Evolutionary conservation across 2,888 invertebrate species (phyloP).

Genomic region (Parnassius mnemosyne): DNA sequence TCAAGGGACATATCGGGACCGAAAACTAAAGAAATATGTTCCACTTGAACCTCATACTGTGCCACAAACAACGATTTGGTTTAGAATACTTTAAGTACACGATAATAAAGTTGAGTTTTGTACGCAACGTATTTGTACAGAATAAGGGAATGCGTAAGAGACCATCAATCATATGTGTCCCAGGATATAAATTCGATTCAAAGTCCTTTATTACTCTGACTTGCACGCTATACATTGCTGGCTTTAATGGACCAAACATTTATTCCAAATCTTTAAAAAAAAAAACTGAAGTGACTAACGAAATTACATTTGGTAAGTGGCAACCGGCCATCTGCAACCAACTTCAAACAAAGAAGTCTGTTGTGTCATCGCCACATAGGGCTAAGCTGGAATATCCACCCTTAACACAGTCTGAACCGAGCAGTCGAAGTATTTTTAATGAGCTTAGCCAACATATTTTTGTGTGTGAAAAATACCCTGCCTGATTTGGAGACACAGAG

Average conservation of each 20-base stretch:
- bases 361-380: too few relatives aligned
- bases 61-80: slow-evolving; percentile 5
- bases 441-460: too few relatives aligned
- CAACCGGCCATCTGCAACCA: too few relatives aligned
- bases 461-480: too few relatives aligned
- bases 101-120: slow-evolving; percentile 15
- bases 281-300: too few relatives aligned
- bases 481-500: too few relatives aligned
- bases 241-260: background rate
- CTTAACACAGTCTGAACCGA: too few relatives aligned
- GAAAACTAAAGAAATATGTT: slow-evolving; percentile 43
- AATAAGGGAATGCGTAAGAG: slow-evolving; percentile 22
- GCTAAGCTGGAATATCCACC: too few relatives aligned
- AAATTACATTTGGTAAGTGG: too few relatives aligned
- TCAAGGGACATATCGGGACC: slow-evolving; percentile 41
- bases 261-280: background rate
- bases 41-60: slow-evolving; percentile 34
- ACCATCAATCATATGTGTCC: slow-evolving; percentile 54
- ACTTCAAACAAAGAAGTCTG: too few relatives aligned
- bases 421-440: too few relatives aligned
- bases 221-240: slow-evolving; percentile 16
- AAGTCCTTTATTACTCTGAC: slow-evolving; percentile 24
- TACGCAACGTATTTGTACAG: slow-evolving; percentile 1
- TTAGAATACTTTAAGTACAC: background rate
- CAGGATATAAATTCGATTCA: slow-evolving; percentile 35